Base-by-base conservation (phyloP, 2,113 vertebrate species). In the Perca flavescens region DNA sequence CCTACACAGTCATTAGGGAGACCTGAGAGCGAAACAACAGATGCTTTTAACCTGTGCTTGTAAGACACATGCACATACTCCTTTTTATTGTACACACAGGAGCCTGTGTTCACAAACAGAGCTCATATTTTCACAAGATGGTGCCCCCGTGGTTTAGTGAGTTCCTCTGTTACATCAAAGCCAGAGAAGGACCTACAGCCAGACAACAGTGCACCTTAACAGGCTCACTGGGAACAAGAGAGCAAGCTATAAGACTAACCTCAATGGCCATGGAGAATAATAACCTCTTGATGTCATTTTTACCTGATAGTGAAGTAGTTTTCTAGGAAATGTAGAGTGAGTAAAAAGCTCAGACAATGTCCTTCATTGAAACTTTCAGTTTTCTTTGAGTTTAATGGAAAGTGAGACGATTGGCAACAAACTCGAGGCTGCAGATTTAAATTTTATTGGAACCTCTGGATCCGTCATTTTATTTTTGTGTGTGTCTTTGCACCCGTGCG, bases 51-150 rank as follows among this genome's bases (percentile, higher is more conserved):
- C 87, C 77, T 82, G 80, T 65, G 79, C 74, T 87, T 82, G 73
- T 86, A 71, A 88, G 82, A 79, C 81, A 83, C 68, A 86, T 64
- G 46, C 67, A 13, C 72, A 36, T 43, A 17, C 49, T 50, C 49
- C 75, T 70, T 84, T 89, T 89, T 67, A 91, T 86, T 87, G 74
- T 80, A 80, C 86, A 87, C 89, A 88, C 82, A 86, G 90, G 91
- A 85, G 86, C 62, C 70, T 81, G 74, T 80, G 81, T 89, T 83
- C 82, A 86, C 77, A 84, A 91, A 89, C 89, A 83, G 81, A 43
- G 83, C 83, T 92, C 40, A 62, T 92, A 88, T 92, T 93, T 95
- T 94, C 80, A 91, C 22, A 77, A 92, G 89, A 86, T 93, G 92
- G 72, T 71, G 79, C 85, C 81, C 82, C 92, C 25, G 82, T 71